Conservation (phyloP, 2,113 vertebrate genomes). For the Mirza zaza region DNA sequence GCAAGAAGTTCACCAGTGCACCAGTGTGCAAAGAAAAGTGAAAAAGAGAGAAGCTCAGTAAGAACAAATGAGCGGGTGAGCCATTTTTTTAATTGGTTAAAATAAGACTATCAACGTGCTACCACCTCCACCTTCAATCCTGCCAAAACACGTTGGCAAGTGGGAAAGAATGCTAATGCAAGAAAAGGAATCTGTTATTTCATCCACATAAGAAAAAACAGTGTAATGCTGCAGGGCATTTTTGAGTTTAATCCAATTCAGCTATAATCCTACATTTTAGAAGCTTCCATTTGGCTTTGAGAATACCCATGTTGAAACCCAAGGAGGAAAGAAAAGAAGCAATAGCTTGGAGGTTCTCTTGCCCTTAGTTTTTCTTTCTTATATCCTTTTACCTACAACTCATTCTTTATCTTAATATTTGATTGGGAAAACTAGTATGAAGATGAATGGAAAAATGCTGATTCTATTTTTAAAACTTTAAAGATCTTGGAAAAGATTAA, state of each 20-base stretch:
- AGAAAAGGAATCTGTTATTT: neutral
- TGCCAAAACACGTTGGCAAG: neutral
- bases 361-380: neutral
- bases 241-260: neutral
- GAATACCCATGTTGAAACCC: neutral
- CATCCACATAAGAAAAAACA: neutral
- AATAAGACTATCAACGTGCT: no score
- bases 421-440: neutral
- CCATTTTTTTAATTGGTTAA: neutral
- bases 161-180: neutral
- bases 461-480: neutral
- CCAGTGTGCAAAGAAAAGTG: neutral
- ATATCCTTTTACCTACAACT: neutral
- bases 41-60: neutral
- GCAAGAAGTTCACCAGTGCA: neutral
- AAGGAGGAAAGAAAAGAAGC: neutral
- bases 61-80: neutral
- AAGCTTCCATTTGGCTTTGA: neutral
- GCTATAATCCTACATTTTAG: neutral
- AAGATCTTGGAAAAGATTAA: neutral
- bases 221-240: neutral
- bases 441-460: neutral
- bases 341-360: neutral
- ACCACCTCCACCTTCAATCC: neutral
- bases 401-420: constrained; percentile 36